Percentiles rank a stretch among this genome's conserved stretches.
Conservation (phyloP, 2,797 vertebrate genomes). For the Pangasius macronema region DNA sequence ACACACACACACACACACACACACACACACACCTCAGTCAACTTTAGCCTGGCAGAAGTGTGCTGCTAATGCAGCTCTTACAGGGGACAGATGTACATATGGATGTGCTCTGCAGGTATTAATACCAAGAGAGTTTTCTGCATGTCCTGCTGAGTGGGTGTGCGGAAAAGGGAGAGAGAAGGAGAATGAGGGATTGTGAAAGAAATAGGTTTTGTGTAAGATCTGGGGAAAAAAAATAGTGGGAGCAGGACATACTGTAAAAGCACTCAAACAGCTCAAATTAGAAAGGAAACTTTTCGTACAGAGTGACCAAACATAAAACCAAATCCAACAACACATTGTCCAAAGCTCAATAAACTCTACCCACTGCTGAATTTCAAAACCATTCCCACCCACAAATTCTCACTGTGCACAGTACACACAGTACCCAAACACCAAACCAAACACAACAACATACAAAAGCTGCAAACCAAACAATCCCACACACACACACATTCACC, state of each 20-base stretch:
- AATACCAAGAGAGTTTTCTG: slow-evolving; percentile 22
- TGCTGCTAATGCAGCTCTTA: slow-evolving; percentile 44
- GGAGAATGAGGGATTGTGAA: neutral
- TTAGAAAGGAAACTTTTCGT: slow-evolving; percentile 12
- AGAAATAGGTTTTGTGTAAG: slow-evolving; percentile 3
- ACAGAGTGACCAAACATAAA: neutral
- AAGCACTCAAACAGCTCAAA: neutral
- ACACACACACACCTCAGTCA: slow-evolving; percentile 21
- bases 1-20: neutral
- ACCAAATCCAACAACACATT: neutral
- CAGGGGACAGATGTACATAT: slow-evolving; percentile 24
- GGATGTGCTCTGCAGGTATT: slow-evolving; percentile 37
- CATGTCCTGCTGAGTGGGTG: slow-evolving; percentile 9
- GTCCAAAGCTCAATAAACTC: neutral
- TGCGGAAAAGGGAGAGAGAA: neutral
- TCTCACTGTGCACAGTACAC: neutral
- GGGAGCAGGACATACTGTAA: neutral
- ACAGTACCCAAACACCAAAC: neutral
- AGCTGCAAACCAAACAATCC: neutral
- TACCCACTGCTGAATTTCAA: neutral
- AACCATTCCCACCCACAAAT: neutral
- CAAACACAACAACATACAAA: neutral
- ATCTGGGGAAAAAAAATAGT: neutral
- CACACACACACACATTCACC: neutral
- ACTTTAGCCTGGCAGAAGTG: slow-evolving; percentile 42